phyloP scores from a whole-genome alignment of 2,888 invertebrate genomes.

The Drosophila prostipennis region DNA sequence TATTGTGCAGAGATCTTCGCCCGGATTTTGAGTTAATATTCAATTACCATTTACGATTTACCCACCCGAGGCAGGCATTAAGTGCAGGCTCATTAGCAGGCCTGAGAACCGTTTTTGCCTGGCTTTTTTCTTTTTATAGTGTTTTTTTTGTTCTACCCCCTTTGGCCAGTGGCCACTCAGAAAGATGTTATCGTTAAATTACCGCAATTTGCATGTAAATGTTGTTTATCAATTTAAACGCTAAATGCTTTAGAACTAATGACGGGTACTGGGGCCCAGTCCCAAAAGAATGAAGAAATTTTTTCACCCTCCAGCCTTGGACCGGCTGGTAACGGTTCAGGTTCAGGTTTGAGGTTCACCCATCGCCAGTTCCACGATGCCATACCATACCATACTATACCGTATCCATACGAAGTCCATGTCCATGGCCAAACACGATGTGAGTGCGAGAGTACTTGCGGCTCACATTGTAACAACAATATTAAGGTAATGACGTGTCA shows the following conservation, averaged over 20 bases:
- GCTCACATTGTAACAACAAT: slow-evolving; percentile 75
- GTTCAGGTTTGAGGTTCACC: slow-evolving; percentile 16
- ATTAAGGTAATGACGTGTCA: slow-evolving; percentile 79
- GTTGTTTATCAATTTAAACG: slow-evolving; percentile 78
- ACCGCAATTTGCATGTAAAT: slow-evolving; percentile 78
- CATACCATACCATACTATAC: not conserved
- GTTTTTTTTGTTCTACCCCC: not conserved
- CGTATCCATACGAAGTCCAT: not conserved
- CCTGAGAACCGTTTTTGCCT: slow-evolving; percentile 51
- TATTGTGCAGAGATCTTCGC: not conserved
- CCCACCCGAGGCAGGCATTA: slow-evolving; percentile 13
- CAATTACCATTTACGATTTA: slow-evolving; percentile 53
- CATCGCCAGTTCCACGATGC: slow-evolving; percentile 1
- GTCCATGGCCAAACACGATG: slow-evolving; percentile 28
- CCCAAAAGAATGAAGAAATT: slow-evolving; percentile 70
- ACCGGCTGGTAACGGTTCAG: slow-evolving; percentile 44
- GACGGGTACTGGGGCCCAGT: slow-evolving; percentile 58
- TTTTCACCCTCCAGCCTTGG: slow-evolving; percentile 68
- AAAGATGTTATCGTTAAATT: slow-evolving; percentile 69
- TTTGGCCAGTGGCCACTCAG: slow-evolving; percentile 14
- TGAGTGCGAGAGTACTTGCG: slow-evolving; percentile 40
- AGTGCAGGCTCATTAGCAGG: slow-evolving; percentile 59
- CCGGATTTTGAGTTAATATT: slow-evolving; percentile 42
- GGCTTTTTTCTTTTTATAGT: not conserved
- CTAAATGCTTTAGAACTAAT: slow-evolving; percentile 76